Evolutionary conservation across 1,140 invertebrate species (phyloP), one percentile per base, ranked within the genome.

Genomic region (Hyphantria cunea): DNA sequence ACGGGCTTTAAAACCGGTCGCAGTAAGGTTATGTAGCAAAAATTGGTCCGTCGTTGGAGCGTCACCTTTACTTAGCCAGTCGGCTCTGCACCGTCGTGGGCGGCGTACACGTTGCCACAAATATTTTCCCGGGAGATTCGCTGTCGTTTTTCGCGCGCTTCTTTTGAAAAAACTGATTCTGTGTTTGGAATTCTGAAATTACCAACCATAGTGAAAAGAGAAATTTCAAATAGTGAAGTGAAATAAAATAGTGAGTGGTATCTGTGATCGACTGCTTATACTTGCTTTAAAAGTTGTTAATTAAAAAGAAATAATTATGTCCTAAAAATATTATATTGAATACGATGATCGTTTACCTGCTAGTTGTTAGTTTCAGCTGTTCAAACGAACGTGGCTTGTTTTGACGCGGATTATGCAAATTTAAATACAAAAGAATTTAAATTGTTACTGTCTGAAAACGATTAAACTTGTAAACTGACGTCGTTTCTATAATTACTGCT

Each of bases 311-410:
- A 45, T 58, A 51, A 59, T 59, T 56, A 41, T 53, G 47, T 64
- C 64, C 55, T 44, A 45, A 69, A 47, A 52, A 45, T 51, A 15
- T 70, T 52, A 68, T 58, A 58, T 58, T 59, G 64, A 72, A 70
- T 64, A 70, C 68, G 73, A 80, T 72, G 63, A 72, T 74, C 71
- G 69, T 74, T 76, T 72, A 73, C 66, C 71, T 68, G 41, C 64
- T 70, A 49, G 68, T 59, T 59, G 55, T 70, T 58, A 41, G 68
- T 68, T 69, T 56, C 71, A 76, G 74, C 72, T 76, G 74, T 73
- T 50, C 56, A 73, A 73, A 72, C 53, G 64, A 58, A 55, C 47
- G 52, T 64, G 41, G 34, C 45, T 54, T 60, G 42, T 64, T 59
- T 64, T 68, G 66, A 69, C 61, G 68, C 41, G 45, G 41, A 54